phyloP scores from a whole-genome alignment of 2,888 invertebrate genomes.

The Steinernema scapterisci region DNA sequence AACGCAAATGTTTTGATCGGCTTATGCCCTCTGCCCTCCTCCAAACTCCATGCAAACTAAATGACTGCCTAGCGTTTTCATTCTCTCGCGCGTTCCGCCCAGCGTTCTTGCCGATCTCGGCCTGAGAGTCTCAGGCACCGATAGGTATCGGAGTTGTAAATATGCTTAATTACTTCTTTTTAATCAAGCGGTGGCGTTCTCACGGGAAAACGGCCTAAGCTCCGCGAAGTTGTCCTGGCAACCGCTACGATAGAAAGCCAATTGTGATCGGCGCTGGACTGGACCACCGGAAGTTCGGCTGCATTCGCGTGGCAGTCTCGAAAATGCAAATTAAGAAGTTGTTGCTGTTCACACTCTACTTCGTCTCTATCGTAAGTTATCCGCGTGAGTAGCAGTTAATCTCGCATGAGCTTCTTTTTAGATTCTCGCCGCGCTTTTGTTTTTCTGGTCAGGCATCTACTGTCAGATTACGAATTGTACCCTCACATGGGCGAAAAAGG shows the following conservation, averaged over 20 bases:
- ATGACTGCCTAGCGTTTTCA: background rate
- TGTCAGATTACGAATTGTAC: conserved; percentile 45
- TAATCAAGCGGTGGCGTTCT: background rate
- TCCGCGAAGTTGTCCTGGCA: conserved; percentile 27
- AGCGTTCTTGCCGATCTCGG: background rate
- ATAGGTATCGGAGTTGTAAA: conserved; percentile 3
- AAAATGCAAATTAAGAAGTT: conserved; percentile 9
- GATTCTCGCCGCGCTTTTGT: conserved; percentile 49
- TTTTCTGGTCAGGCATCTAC: conserved; percentile 53
- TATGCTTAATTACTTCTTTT: conserved; percentile 6
- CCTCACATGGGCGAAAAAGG: conserved; percentile 37
- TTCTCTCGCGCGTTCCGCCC: background rate
- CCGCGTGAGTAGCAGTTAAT: background rate
- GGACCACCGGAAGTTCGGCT: background rate
- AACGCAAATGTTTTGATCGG: conserved; percentile 22
- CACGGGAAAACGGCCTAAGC: conserved; percentile 17
- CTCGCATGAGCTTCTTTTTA: conserved; percentile 33
- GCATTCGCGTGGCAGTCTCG: background rate
- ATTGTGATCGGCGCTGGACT: conserved; percentile 15
- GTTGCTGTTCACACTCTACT: conserved; percentile 43
- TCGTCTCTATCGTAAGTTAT: conserved; percentile 47
- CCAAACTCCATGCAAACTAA: conserved; percentile 30
- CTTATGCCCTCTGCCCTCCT: conserved; percentile 9
- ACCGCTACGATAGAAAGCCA: conserved; percentile 23
- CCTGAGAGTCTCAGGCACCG: background rate